phyloP scores from a whole-genome alignment of 1,140 invertebrate genomes.

The Apis laboriosa region DNA sequence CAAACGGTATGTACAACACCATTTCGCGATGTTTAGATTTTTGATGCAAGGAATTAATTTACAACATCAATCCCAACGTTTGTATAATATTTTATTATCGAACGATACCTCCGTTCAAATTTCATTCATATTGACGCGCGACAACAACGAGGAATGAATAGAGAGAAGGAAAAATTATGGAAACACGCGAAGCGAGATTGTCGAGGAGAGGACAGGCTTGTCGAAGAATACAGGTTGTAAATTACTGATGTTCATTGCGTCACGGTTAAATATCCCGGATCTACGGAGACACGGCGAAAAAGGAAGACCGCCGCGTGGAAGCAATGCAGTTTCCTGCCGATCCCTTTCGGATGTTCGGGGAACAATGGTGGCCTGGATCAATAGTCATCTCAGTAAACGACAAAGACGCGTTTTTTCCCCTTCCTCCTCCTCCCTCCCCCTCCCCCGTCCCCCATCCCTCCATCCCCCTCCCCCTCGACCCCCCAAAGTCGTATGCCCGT shows the following conservation, averaged over 20 bases:
- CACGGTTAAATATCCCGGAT: conserved; percentile 60
- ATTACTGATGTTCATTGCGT: conserved; percentile 72
- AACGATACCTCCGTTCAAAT: no score
- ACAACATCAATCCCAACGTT: neutral
- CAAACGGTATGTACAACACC: no score
- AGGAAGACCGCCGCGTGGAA: conserved; percentile 1
- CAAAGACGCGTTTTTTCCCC: conserved; percentile 23
- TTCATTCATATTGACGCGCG: no score
- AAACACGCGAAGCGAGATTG: neutral
- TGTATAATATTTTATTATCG: neutral
- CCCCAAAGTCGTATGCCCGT: no score
- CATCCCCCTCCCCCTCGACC: no score
- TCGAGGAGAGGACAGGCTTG: conserved; percentile 8
- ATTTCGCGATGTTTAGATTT: neutral
- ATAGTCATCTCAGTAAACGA: conserved; percentile 40
- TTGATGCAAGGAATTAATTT: neutral
- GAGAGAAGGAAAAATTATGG: neutral
- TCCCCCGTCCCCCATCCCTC: no score
- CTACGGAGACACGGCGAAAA: neutral
- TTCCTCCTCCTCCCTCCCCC: neutral
- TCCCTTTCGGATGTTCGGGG: conserved; percentile 41
- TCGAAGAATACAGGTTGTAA: conserved; percentile 56
- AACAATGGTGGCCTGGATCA: conserved; percentile 56
- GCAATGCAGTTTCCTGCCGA: conserved; percentile 33
- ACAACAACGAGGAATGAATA: no score